Evolutionary conservation across 2,113 vertebrate genomes (phyloP).

Genomic region (Amazona guildingii): DNA sequence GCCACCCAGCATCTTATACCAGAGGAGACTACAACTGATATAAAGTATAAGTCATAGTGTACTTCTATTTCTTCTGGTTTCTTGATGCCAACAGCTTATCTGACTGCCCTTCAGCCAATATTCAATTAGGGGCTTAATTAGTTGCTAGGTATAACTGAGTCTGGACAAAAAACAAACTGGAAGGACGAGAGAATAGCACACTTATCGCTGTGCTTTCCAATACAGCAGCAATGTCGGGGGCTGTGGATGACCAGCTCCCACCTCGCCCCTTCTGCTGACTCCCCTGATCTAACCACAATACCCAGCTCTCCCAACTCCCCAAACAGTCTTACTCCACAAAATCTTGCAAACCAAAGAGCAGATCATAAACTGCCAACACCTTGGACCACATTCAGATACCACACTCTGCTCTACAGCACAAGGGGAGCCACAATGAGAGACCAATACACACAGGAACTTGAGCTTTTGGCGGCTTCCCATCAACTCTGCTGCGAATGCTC

Average conservation of each 20-base stretch:
- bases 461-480: accelerated
- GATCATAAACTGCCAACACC: background rate
- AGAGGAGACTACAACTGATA: background rate
- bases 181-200: background rate
- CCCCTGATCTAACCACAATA: background rate
- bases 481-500: background rate
- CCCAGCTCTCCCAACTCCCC: background rate
- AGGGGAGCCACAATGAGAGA: background rate
- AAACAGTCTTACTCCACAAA: background rate
- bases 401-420: accelerated
- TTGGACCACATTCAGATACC: background rate
- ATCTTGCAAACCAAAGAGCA: background rate
- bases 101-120: background rate
- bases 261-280: background rate
- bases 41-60: background rate
- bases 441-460: background rate
- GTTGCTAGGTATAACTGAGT: background rate
- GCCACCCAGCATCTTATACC: background rate
- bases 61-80: background rate
- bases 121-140: constrained; percentile 31
- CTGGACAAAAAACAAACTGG: background rate
- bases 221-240: background rate
- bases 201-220: background rate
- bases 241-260: background rate
- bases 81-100: background rate